Conservation (phyloP, 2,113 vertebrate species). For the Vulpes vulpes region DNA sequence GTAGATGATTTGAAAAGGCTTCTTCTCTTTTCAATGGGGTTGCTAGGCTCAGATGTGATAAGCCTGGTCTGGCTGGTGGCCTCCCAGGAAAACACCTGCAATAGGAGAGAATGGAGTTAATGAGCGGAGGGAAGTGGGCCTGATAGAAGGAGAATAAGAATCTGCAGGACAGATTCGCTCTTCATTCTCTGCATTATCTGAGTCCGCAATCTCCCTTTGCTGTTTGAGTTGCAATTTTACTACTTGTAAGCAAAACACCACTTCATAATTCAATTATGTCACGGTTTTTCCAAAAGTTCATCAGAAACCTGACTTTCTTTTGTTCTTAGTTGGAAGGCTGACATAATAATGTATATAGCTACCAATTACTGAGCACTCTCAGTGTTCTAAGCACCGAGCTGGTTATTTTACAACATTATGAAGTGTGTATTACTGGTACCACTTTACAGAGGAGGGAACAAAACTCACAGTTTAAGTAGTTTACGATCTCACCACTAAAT, state of each 20-base stretch:
- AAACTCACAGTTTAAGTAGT: not conserved
- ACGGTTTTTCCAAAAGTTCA: not conserved
- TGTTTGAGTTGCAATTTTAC: not conserved
- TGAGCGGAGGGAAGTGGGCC: not conserved
- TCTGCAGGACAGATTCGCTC: not conserved
- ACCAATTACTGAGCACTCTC: not conserved
- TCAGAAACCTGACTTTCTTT: not conserved
- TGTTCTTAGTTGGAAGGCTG: conserved; percentile 9
- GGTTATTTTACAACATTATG: not conserved
- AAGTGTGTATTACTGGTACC: not conserved
- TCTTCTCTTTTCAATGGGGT: not conserved
- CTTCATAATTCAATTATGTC: conserved; percentile 37
- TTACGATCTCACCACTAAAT: not conserved
- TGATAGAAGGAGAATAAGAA: not conserved
- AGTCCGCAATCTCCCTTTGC: not conserved
- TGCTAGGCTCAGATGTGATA: not conserved
- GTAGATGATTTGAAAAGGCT: not conserved
- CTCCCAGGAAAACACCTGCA: not conserved
- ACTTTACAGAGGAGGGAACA: not conserved
- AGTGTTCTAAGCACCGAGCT: not conserved
- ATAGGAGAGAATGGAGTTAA: not conserved
- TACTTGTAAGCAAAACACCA: conserved; percentile 16
- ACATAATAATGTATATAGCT: not conserved
- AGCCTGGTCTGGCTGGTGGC: not conserved
- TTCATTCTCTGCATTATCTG: not conserved